phyloP scores from a whole-genome alignment of 2,888 invertebrate genomes.

The Acanthacorydalis orientalis region DNA sequence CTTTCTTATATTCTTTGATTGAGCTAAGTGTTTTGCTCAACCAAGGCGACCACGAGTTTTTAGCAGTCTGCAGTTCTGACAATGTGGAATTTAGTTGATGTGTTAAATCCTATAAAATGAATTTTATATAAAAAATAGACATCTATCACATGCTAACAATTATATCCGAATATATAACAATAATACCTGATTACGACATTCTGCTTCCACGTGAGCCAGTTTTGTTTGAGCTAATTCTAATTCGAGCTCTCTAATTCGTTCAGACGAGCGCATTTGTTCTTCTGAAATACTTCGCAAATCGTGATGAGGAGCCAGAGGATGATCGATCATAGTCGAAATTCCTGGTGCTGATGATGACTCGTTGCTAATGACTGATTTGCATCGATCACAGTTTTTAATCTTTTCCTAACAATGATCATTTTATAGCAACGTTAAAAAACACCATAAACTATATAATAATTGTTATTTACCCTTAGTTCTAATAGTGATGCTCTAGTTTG shows the following conservation, averaged over 20 bases:
- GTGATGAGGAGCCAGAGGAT: conserved; percentile 1
- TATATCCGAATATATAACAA: conserved; percentile 1
- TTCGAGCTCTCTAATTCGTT: conserved; percentile 76
- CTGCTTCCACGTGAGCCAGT: conserved; percentile 89
- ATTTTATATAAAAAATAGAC: background rate
- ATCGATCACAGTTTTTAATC: conserved; percentile 26
- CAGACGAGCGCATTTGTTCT: conserved; percentile 34
- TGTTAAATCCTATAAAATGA: conserved; percentile 52
- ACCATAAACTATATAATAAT: no score
- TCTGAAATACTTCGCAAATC: conserved; percentile 9
- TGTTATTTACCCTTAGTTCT: conserved; percentile 40
- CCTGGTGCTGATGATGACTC: background rate
- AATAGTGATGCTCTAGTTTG: conserved; percentile 41
- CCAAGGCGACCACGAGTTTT: conserved; percentile 81
- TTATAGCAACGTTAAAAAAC: background rate
- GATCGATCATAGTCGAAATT: background rate
- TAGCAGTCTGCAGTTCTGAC: conserved; percentile 52
- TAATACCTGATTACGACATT: conserved; percentile 79
- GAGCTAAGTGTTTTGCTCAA: conserved; percentile 79
- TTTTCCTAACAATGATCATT: conserved; percentile 21
- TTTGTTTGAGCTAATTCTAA: conserved; percentile 93
- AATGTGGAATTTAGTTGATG: conserved; percentile 76
- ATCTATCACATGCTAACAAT: no score
- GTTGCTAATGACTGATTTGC: conserved; percentile 21
- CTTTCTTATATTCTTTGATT: conserved; percentile 49